A percentile compares a stretch with the other conserved stretches of the same genome.
phyloP scores from a whole-genome alignment of 53 echinoderm and acorn worm genomes.

The Paelopatides confundens region DNA sequence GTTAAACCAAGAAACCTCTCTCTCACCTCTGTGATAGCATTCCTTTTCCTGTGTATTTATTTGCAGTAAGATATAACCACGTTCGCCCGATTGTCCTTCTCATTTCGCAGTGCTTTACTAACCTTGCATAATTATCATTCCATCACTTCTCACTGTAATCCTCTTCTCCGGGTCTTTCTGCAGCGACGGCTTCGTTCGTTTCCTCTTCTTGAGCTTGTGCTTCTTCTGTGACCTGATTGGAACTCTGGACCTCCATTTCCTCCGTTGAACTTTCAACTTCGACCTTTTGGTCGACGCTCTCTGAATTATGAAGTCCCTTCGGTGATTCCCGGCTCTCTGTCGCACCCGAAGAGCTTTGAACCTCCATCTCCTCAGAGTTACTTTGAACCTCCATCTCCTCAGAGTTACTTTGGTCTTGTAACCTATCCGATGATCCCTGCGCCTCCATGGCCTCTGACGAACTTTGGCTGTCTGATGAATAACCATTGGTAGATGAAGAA shows the following conservation, averaged over 20 bases:
- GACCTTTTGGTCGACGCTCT: background rate
- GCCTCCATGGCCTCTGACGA: slow-evolving; percentile 47
- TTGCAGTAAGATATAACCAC: too few species aligned
- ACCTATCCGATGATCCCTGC: slow-evolving; percentile 35
- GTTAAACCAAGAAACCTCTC: too few species aligned
- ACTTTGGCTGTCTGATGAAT: slow-evolving; percentile 50
- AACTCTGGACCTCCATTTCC: slow-evolving; percentile 52
- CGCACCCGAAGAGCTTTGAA: background rate
- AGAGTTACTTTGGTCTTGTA: slow-evolving; percentile 18
- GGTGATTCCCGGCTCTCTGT: background rate
- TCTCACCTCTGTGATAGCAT: too few species aligned
- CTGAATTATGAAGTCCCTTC: background rate
- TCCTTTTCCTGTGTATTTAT: too few species aligned
- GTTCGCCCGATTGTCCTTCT: too few species aligned
- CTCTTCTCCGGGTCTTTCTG: background rate
- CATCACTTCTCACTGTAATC: background rate
- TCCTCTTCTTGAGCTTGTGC: background rate
- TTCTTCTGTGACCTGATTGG: background rate
- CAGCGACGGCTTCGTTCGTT: background rate
- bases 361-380: background rate
- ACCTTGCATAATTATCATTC: background rate
- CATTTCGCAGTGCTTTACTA: too few species aligned
- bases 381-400: slow-evolving; percentile 36
- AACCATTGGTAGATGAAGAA: background rate
- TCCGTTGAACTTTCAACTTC: slow-evolving; percentile 24